Conservation (phyloP, 1,140 invertebrate genomes). For the Bathynomus jamesi region DNA sequence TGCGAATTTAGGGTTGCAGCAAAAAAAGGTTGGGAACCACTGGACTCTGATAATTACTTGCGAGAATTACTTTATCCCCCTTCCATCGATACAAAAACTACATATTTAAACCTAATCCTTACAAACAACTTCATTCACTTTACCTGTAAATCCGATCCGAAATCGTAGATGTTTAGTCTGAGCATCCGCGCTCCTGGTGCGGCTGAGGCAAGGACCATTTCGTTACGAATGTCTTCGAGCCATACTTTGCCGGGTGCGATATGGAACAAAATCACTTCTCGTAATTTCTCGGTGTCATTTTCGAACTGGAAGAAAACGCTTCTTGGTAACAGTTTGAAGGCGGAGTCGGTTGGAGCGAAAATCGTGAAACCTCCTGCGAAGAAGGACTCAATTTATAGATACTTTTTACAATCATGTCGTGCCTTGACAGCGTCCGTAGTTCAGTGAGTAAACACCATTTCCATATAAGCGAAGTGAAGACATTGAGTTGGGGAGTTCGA, state of each 20-base stretch:
- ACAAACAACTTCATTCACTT: too few relatives aligned
- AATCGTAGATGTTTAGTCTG: slow-evolving; percentile 51
- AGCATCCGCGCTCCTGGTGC: slow-evolving; percentile 45
- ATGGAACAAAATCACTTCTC: slow-evolving; percentile 53
- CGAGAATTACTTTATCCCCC: too few relatives aligned
- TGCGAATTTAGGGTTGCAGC: too few relatives aligned
- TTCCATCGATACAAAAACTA: background rate
- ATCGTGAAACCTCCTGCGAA: slow-evolving; percentile 42
- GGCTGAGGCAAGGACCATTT: slow-evolving; percentile 44
- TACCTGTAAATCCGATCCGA: slow-evolving; percentile 19
- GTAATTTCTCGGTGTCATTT: slow-evolving; percentile 45
- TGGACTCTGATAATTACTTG: too few relatives aligned
- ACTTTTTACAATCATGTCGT: too few relatives aligned
- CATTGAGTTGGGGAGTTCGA: too few relatives aligned
- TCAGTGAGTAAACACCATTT: too few relatives aligned
- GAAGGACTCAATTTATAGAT: too few relatives aligned
- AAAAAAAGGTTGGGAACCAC: too few relatives aligned
- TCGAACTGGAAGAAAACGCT: slow-evolving; percentile 21
- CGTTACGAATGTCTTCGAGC: slow-evolving; percentile 49
- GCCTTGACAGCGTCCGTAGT: too few relatives aligned
- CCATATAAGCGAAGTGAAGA: too few relatives aligned
- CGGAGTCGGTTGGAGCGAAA: slow-evolving; percentile 45
- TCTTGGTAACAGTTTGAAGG: slow-evolving; percentile 43
- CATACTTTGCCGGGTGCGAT: slow-evolving; percentile 48
- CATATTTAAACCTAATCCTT: too few relatives aligned